Base-by-base conservation (phyloP, 2,113 vertebrate species). In the Marmota flaviventris region DNA sequence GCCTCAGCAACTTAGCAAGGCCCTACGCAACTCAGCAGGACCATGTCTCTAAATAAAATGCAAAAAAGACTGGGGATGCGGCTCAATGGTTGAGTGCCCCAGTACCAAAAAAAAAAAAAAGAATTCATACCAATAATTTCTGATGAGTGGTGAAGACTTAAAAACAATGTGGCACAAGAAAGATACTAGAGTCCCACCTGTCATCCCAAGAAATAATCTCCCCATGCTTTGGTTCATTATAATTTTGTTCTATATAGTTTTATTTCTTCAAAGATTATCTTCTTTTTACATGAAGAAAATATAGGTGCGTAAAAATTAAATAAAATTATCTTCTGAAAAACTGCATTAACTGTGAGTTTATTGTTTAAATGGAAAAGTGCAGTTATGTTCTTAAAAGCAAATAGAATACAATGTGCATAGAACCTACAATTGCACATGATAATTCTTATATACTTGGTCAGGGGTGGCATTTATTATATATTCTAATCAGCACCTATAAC, bases 321-420 rank as follows among this genome's bases (percentile, higher is more conserved):
- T 93, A 86, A 70, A 86, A 24, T 53, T 82, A 32, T 86, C 27
- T 82, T 82, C 85, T 42, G 39, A 69, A 86, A 72, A 86, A 82
- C 37, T 39, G 25, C 12, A 88, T 37, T 85, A 48, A 75, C 24
- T 45, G 4, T 39, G 32, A 75, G 72, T 58, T 69, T 81, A 79
- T 18, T 32, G 10, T 76, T 92, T 92, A 70, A 12, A 13, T 94
- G 67, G 48, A 91, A 93, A 70, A 27, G 0, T 12, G 6, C 32
- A 73, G 22, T 84, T 63, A 53, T 14, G 63, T 37, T 2, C 61
- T 84, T 73, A 56, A 82, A 86, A 73, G 34, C 34, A 78, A 78
- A 45, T 84, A 86, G 51, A 89, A 34, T 42, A 53, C 29, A 89
- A 53, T 29, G 29, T 78, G 24, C 18, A 42, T 34, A 27, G 37